Conservation (phyloP, 2,888 invertebrate genomes). For the Cheilosia urbana region DNA sequence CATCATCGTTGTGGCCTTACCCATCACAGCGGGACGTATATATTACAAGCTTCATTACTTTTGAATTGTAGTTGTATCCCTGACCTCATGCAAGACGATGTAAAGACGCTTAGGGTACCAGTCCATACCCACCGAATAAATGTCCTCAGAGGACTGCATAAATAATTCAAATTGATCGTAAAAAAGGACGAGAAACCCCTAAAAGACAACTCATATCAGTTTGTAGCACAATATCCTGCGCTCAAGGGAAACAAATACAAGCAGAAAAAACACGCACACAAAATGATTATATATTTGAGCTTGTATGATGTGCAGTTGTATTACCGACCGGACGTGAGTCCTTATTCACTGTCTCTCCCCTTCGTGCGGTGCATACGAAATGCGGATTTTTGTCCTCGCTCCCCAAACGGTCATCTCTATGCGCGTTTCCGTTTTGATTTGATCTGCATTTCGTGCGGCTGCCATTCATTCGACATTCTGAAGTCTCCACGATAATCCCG, state of each 20-base stretch:
- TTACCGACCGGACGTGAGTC: conserved; percentile 39
- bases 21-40: conserved; percentile 8
- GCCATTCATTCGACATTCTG: conserved; percentile 41
- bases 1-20: conserved; percentile 9
- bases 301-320: conserved; percentile 36
- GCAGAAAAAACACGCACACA: conserved; percentile 1
- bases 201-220: conserved; percentile 37
- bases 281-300: conserved; percentile 51
- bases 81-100: background rate
- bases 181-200: conserved; percentile 24
- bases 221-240: conserved; percentile 31
- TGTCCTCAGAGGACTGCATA: conserved; percentile 39
- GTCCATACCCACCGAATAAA: conserved; percentile 21
- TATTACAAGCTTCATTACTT: conserved; percentile 23
- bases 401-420: conserved; percentile 28
- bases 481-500: conserved; percentile 16
- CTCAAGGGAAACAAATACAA: background rate
- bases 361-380: conserved; percentile 50
- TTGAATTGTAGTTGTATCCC: conserved; percentile 23
- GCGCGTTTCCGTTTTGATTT: conserved; percentile 33
- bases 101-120: background rate
- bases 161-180: conserved; percentile 67
- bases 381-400: conserved; percentile 4
- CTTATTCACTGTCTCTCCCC: conserved; percentile 3
- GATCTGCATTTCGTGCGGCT: conserved; percentile 50